A percentile compares a stretch with the other conserved stretches of the same genome.
phyloP scores from a whole-genome alignment of 2,888 invertebrate species.

The Cordilura impudica region DNA sequence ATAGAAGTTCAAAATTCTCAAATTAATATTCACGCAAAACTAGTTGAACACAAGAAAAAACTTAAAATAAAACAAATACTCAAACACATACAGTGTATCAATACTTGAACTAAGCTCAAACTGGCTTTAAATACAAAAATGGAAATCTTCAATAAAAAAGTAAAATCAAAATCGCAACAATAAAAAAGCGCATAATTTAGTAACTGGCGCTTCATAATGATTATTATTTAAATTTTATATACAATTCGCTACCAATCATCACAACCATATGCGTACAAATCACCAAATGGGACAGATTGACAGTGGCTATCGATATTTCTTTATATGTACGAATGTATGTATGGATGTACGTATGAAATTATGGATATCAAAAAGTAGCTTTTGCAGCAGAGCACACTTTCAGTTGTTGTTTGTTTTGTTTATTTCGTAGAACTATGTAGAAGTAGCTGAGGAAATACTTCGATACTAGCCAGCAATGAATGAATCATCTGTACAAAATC shows the following conservation, averaged over 20 bases:
- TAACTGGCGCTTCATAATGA: neutral
- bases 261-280: constrained; percentile 10
- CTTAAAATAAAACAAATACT: too few relatives aligned
- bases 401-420: constrained; percentile 27
- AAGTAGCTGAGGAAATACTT: constrained; percentile 26
- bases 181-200: neutral
- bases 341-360: neutral
- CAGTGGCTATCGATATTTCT: constrained; percentile 68
- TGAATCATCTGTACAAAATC: constrained; percentile 49
- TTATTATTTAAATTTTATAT: neutral
- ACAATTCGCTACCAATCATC: neutral
- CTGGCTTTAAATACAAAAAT: neutral
- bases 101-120: neutral
- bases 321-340: neutral
- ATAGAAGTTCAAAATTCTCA: too few relatives aligned
- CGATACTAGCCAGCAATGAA: too few relatives aligned
- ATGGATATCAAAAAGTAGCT: neutral
- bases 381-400: neutral
- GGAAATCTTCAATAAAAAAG: neutral
- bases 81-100: too few relatives aligned
- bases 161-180: neutral
- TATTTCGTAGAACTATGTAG: constrained; percentile 49
- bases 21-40: too few relatives aligned
- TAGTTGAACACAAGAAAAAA: too few relatives aligned
- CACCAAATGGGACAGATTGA: constrained; percentile 49